A percentile compares a stretch with the other conserved stretches of the same genome.
Conservation (phyloP, 2,113 vertebrate species). For the Hylia prasina region DNA sequence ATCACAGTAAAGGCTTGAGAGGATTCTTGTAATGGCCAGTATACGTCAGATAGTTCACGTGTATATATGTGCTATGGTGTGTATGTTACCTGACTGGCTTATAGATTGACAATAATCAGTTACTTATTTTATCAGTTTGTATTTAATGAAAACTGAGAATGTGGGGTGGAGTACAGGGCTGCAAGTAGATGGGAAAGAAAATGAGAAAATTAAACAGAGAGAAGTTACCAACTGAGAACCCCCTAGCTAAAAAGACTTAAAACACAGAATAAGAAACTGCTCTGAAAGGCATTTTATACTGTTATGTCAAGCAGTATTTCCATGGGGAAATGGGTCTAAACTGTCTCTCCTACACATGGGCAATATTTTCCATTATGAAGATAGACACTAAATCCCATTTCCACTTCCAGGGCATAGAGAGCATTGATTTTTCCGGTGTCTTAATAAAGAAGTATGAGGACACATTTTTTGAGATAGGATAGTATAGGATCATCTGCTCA, state of each 20-base stretch:
- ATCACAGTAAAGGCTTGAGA: neutral
- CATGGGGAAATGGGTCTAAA: constrained; percentile 5
- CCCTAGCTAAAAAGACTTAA: constrained; percentile 1
- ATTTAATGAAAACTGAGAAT: constrained; percentile 28
- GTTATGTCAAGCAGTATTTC: neutral
- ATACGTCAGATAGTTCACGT: neutral
- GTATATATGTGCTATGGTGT: neutral
- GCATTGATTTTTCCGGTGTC: constrained; percentile 39
- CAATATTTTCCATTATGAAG: constrained; percentile 48
- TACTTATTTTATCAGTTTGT: constrained; percentile 17
- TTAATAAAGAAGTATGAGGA: constrained; percentile 28
- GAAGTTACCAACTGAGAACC: constrained; percentile 1
- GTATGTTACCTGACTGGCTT: neutral
- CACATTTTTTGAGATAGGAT: neutral
- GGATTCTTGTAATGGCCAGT: neutral
- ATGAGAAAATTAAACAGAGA: constrained; percentile 13
- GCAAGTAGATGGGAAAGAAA: neutral
- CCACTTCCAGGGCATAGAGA: constrained; percentile 3
- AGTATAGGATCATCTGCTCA: constrained; percentile 1
- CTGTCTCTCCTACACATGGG: neutral
- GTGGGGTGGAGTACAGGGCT: neutral
- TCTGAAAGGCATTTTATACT: neutral
- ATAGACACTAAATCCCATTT: constrained; percentile 35
- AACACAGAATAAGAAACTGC: neutral
- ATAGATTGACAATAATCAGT: constrained; percentile 1